These are phyloP conservation scores for Bos indicus DNA, from an alignment of 2,113 vertebrate species.

Conservation along the genomic window DNA sequence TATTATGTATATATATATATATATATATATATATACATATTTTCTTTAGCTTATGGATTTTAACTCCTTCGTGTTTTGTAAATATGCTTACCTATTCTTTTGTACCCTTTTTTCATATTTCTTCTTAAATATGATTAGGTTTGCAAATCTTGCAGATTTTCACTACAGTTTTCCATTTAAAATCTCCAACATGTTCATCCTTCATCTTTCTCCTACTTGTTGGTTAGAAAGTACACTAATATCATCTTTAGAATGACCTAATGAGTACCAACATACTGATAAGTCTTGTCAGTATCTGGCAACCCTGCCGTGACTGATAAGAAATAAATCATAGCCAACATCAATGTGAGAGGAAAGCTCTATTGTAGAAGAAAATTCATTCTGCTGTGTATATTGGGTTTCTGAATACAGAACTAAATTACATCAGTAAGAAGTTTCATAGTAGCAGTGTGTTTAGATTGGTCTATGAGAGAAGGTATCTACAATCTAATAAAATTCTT, in stretches of 20 bases:
- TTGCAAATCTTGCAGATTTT: not conserved
- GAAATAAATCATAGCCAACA: not conserved
- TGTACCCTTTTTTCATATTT: not conserved
- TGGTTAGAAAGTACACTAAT: not conserved
- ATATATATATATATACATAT: not conserved
- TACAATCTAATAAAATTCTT: not conserved
- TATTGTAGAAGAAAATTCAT: not conserved
- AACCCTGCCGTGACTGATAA: not conserved
- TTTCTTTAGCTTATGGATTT: not conserved
- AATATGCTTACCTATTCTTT: not conserved
- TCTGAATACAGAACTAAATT: slow-evolving; percentile 5
- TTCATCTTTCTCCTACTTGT: not conserved
- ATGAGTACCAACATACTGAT: not conserved
- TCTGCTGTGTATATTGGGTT: not conserved
- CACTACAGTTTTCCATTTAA: not conserved
- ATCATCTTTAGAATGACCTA: not conserved
- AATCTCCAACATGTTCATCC: not conserved
- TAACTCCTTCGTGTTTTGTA: not conserved
- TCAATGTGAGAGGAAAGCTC: not conserved
- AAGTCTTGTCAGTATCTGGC: not conserved
- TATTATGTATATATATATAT: not conserved
- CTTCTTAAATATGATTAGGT: not conserved
- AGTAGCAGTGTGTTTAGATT: not conserved
- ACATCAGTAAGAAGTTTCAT: not conserved
- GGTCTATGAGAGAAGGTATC: not conserved